phyloP scores from a whole-genome alignment of 2,113 vertebrate species.

The Ursus arctos region DNA sequence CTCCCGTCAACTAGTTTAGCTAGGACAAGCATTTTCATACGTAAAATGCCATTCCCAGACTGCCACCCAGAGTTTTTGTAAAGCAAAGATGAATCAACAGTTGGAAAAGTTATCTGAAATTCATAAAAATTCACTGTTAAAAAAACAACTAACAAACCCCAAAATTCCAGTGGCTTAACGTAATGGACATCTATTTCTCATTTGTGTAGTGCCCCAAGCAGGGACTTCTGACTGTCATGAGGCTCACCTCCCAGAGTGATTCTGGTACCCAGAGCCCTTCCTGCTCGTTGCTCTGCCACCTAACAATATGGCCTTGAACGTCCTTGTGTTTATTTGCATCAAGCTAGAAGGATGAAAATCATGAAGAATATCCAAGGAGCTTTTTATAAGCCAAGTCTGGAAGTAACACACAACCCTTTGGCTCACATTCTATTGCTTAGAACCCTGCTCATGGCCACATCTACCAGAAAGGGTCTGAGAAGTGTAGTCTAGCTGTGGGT shows the following conservation, averaged over 20 bases:
- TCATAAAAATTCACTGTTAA: neutral
- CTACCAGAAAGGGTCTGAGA: neutral
- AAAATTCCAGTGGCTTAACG: neutral
- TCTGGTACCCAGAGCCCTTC: neutral
- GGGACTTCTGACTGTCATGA: neutral
- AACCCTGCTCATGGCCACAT: neutral
- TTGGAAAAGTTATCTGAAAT: neutral
- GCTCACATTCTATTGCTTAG: neutral
- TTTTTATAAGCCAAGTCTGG: neutral
- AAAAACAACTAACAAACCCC: neutral
- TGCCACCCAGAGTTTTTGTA: constrained; percentile 48
- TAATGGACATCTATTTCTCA: neutral
- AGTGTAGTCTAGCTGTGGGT: neutral
- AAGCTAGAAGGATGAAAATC: neutral
- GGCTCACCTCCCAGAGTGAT: neutral
- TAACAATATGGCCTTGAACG: neutral
- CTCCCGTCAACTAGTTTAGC: neutral
- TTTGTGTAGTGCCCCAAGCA: neutral
- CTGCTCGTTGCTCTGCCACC: neutral
- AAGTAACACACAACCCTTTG: neutral
- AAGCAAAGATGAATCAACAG: neutral
- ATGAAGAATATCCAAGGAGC: neutral
- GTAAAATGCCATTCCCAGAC: neutral
- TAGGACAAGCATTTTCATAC: neutral
- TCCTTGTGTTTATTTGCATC: neutral